Conservation (phyloP, 2,113 vertebrate genomes). For the Ginglymostoma cirratum region DNA sequence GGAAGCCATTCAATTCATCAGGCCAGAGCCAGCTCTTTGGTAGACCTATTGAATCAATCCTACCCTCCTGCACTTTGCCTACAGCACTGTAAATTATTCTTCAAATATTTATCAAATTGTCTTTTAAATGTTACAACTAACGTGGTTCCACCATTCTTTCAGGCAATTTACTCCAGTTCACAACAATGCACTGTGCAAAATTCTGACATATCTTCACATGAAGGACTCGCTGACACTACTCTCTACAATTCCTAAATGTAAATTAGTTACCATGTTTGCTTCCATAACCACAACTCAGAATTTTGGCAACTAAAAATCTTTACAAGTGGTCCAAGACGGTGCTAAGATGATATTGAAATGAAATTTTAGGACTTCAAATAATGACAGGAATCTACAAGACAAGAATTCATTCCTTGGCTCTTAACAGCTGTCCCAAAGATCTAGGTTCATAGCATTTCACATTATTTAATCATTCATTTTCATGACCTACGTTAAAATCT, state of each 20-base stretch:
- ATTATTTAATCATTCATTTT: background rate
- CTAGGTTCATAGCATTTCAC: background rate
- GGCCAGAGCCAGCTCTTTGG: background rate
- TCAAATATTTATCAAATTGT: background rate
- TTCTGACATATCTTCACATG: background rate
- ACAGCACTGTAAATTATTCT: background rate
- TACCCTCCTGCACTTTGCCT: background rate
- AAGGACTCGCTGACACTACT: background rate
- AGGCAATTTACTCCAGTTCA: background rate
- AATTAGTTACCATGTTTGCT: background rate
- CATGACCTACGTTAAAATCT: background rate
- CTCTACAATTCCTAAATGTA: background rate
- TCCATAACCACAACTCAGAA: background rate
- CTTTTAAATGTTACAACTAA: background rate
- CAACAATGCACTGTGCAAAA: background rate
- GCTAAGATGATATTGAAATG: background rate
- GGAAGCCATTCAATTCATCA: background rate
- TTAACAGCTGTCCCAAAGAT: background rate
- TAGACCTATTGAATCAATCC: background rate
- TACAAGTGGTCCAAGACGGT: background rate
- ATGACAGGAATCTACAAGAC: background rate
- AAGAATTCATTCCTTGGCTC: background rate
- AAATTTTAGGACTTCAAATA: background rate
- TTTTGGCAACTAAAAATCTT: background rate
- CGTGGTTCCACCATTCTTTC: background rate